phyloP scores from a whole-genome alignment of 2,888 invertebrate species.

The Cephalotes varians region DNA sequence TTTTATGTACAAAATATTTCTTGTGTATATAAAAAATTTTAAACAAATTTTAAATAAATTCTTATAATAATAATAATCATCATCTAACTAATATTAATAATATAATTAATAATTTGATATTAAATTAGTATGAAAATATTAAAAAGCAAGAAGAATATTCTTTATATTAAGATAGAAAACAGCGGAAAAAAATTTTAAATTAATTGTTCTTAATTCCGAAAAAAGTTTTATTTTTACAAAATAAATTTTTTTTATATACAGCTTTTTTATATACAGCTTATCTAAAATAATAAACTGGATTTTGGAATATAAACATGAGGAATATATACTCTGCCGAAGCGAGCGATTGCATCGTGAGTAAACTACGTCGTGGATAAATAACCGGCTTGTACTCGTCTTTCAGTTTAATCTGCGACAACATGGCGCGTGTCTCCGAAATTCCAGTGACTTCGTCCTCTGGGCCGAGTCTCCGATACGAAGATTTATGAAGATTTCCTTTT shows the following conservation, averaged over 20 bases:
- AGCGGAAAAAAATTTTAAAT: background rate
- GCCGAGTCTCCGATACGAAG: constrained; percentile 75
- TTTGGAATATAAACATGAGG: background rate
- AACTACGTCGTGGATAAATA: constrained; percentile 65
- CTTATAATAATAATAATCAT: background rate
- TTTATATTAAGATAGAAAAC: background rate
- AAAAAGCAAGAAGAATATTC: too few species aligned
- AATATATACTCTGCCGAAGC: constrained; percentile 66
- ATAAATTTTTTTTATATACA: background rate
- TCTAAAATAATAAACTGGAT: too few species aligned
- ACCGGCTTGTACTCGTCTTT: constrained; percentile 64
- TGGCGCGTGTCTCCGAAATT: constrained; percentile 74
- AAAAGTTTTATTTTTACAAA: background rate
- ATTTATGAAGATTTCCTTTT: constrained; percentile 66
- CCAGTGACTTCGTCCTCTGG: constrained; percentile 56
- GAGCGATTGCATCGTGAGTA: constrained; percentile 70
- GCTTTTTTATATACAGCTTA: too few species aligned
- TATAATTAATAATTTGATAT: background rate
- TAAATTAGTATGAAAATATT: background rate
- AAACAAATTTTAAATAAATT: background rate
- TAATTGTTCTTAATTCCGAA: background rate
- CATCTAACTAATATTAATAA: background rate
- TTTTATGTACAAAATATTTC: background rate
- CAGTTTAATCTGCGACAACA: constrained; percentile 71
- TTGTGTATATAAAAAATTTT: background rate